These are phyloP conservation scores for Sus cebifrons DNA, from an alignment of 2,797 vertebrate genomes.

Conservation along the genomic window DNA sequence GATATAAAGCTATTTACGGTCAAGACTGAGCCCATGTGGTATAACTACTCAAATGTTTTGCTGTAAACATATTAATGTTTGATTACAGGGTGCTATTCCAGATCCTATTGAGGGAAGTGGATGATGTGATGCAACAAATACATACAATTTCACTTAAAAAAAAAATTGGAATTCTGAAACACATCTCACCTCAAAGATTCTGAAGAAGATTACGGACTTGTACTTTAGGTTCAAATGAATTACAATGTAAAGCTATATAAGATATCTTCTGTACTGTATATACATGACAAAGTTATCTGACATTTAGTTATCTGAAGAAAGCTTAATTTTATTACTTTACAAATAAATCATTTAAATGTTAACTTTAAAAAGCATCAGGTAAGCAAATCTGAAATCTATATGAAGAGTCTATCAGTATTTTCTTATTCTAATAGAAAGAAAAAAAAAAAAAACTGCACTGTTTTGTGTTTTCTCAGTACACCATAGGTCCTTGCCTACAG, in stretches of 20 bases:
- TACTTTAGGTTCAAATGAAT: slow-evolving; percentile 59
- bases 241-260: slow-evolving; percentile 13
- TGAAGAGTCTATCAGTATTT: neutral
- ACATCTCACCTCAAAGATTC: neutral
- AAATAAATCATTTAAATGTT: neutral
- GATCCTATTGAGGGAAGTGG: neutral
- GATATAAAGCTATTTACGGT: slow-evolving; percentile 42
- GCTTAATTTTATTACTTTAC: slow-evolving; percentile 42
- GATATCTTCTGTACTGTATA: neutral
- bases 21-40: neutral
- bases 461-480: neutral
- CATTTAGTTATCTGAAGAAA: neutral
- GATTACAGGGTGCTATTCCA: neutral
- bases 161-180: slow-evolving; percentile 57
- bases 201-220: slow-evolving; percentile 43
- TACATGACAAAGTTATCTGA: neutral
- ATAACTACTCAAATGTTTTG: neutral
- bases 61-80: slow-evolving; percentile 37
- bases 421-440: neutral
- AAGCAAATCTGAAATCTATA: neutral
- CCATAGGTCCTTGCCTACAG: neutral
- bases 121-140: neutral
- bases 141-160: neutral
- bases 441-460: neutral
- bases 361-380: slow-evolving; percentile 50